Conservation (phyloP, 2,888 invertebrate genomes). For the Drosophila barbarae region DNA sequence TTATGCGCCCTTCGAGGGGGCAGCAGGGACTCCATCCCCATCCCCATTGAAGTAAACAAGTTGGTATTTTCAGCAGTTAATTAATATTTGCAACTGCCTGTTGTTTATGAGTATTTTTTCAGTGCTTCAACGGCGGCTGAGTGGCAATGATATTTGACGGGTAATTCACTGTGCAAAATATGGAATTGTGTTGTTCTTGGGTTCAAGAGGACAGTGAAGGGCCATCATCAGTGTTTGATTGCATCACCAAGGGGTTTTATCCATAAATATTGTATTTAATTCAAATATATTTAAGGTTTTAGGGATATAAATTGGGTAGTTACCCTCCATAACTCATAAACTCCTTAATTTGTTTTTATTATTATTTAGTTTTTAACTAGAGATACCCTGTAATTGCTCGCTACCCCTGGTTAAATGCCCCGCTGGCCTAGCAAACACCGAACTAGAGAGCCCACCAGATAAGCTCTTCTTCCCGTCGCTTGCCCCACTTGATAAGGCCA, state of each 20-base stretch:
- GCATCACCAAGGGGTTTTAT: slow-evolving; percentile 2
- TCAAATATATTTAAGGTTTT: neutral
- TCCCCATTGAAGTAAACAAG: slow-evolving; percentile 44
- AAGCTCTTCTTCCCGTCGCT: slow-evolving; percentile 45
- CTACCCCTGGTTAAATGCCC: neutral
- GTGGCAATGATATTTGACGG: slow-evolving; percentile 12
- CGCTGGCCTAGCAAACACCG: slow-evolving; percentile 39
- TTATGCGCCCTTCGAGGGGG: slow-evolving; percentile 35
- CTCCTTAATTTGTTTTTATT: neutral
- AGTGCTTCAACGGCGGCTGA: slow-evolving; percentile 21
- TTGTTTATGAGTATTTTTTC: slow-evolving; percentile 27
- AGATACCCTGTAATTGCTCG: slow-evolving; percentile 3
- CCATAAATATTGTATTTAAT: neutral
- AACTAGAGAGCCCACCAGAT: slow-evolving; percentile 35
- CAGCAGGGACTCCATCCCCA: neutral
- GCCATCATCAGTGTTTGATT: slow-evolving; percentile 11
- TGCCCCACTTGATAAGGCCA: slow-evolving; percentile 55
- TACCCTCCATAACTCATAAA: too few species aligned
- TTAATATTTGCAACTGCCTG: slow-evolving; percentile 49
- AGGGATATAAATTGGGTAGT: neutral
- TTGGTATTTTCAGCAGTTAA: slow-evolving; percentile 58
- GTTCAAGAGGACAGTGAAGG: slow-evolving; percentile 18
- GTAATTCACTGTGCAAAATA: slow-evolving; percentile 23
- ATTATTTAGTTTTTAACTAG: too few species aligned
- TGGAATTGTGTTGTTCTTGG: slow-evolving; percentile 10